These are phyloP conservation scores for Sinelater perroti DNA, from an alignment of 2,888 invertebrate species.

Conservation along the genomic window DNA sequence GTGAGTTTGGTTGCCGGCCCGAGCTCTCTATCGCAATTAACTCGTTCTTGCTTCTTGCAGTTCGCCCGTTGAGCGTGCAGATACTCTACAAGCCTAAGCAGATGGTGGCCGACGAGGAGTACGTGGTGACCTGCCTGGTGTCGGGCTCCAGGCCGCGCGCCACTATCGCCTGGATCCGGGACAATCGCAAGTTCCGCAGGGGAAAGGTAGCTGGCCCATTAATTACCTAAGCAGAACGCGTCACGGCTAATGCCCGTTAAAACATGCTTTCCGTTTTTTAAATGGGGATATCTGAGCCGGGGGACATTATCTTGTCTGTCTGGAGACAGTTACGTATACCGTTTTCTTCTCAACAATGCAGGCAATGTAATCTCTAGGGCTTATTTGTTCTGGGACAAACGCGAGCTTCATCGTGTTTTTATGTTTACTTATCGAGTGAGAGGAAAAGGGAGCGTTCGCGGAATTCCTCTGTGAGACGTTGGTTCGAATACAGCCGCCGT, in stretches of 20 bases:
- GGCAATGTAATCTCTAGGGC: conserved; percentile 23
- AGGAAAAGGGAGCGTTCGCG: conserved; percentile 5
- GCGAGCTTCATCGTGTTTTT: conserved; percentile 16
- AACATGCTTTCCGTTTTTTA: conserved; percentile 10
- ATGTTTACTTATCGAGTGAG: conserved; percentile 19
- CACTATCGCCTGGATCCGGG: conserved; percentile 84
- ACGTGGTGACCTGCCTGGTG: conserved; percentile 82
- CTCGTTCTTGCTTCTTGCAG: conserved; percentile 63
- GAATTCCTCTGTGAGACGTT: conserved; percentile 16
- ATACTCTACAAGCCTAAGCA: conserved; percentile 80
- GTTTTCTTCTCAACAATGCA: conserved; percentile 18
- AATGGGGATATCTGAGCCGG: conserved; percentile 8
- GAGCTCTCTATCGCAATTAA: conserved; percentile 7
- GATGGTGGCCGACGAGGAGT: conserved; percentile 81
- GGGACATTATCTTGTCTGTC: conserved; percentile 16
- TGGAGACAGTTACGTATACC: conserved; percentile 20
- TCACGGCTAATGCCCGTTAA: conserved; percentile 4
- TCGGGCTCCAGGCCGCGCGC: conserved; percentile 88
- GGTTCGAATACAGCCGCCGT: conserved; percentile 3
- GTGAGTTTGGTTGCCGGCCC: conserved; percentile 67
- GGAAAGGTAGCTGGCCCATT: conserved; percentile 81
- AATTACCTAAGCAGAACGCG: conserved; percentile 3
- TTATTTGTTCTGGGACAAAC: conserved; percentile 23
- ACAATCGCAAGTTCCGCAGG: conserved; percentile 77
- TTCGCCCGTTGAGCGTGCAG: conserved; percentile 80